Evolutionary conservation across 2,113 vertebrate species (phyloP).

Genomic region (Nettapus auritus): DNA sequence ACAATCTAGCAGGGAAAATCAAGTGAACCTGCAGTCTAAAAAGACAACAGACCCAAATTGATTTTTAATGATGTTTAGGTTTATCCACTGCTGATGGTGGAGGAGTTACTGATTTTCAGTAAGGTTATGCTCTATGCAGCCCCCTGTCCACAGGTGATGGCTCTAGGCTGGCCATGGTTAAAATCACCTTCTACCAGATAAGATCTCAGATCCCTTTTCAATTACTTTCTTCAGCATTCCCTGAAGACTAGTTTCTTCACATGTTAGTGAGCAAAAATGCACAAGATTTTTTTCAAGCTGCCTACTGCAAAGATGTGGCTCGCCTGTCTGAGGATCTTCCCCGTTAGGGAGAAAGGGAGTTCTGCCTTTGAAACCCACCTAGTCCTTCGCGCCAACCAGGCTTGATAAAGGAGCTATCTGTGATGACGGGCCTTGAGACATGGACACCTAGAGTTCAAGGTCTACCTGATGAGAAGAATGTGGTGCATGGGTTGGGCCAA

Average conservation of each 20-base stretch:
- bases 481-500: conserved; percentile 89
- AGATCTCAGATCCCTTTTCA: conserved; percentile 1
- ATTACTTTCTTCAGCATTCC: conserved; percentile 1
- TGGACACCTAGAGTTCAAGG: neutral
- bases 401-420: neutral
- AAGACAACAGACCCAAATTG: neutral
- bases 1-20: neutral
- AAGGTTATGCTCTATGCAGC: neutral
- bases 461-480: conserved; percentile 91
- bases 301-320: neutral
- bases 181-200: neutral
- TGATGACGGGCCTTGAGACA: neutral
- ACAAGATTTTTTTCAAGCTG: neutral
- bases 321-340: neutral
- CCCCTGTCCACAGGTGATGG: neutral
- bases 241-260: conserved; percentile 24
- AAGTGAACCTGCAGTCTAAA: neutral
- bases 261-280: neutral
- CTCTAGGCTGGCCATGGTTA: neutral
- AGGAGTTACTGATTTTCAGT: neutral
- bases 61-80: neutral
- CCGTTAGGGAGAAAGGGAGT: neutral
- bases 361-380: conserved; percentile 25
- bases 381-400: neutral
- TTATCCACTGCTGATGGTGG: neutral